These are phyloP conservation scores for Arremon brunneinucha DNA, from an alignment of 2,797 vertebrate genomes.

Conservation along the genomic window DNA sequence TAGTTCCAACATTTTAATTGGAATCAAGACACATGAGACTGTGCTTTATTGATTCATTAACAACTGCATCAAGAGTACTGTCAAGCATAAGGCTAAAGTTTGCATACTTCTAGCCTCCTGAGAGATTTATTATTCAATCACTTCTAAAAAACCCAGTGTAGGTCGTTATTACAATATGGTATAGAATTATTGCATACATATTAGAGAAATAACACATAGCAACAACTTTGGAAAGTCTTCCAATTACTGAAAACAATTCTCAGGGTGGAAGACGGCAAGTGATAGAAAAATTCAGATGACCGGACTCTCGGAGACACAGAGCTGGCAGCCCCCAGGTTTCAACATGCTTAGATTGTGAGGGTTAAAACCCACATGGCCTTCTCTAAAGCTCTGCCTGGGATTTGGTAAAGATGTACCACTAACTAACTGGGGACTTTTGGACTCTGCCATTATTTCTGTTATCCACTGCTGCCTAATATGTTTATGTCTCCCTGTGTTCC, in stretches of 20 bases:
- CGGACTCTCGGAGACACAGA: rapidly evolving
- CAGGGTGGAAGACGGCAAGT: not conserved
- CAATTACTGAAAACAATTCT: not conserved
- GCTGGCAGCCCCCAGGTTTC: not conserved
- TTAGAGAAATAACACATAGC: not conserved
- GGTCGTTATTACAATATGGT: conserved; percentile 27
- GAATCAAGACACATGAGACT: conserved; percentile 59
- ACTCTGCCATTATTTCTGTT: not conserved
- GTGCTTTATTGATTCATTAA: conserved; percentile 66
- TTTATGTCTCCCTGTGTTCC: not conserved
- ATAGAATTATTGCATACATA: not conserved
- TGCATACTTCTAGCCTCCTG: conserved; percentile 48
- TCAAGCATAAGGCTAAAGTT: conserved; percentile 54
- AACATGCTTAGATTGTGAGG: not conserved
- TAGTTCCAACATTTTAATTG: conserved; percentile 59
- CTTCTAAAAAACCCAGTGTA: conserved; percentile 44
- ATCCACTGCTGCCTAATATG: not conserved
- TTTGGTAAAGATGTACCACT: not conserved
- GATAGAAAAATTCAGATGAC: not conserved
- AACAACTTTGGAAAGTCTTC: not conserved
- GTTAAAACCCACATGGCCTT: not conserved
- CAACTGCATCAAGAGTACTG: conserved; percentile 40
- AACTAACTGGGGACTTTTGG: not conserved
- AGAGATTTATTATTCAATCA: conserved; percentile 62
- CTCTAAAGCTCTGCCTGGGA: not conserved